Conservation (phyloP, 2,888 invertebrate species). For the Tiliacea aurago region DNA sequence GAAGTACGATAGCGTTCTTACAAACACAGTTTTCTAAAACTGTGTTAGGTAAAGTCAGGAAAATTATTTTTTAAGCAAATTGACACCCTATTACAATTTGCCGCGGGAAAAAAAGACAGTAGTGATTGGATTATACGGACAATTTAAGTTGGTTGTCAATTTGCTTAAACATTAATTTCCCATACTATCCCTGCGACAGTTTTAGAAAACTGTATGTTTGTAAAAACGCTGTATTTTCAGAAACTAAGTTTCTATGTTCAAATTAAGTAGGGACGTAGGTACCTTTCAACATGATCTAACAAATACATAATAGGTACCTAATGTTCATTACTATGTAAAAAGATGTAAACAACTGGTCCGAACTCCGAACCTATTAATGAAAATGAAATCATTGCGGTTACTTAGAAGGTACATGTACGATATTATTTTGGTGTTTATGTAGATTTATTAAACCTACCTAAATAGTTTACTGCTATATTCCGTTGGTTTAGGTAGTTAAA, state of each 20-base stretch:
- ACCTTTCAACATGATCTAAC: not conserved
- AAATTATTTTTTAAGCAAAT: not conserved
- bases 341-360: not conserved
- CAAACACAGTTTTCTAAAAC: too few species aligned
- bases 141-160: not conserved
- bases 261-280: too few species aligned
- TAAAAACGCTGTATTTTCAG: not conserved
- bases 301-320: not conserved
- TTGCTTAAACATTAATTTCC: not conserved
- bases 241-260: not conserved
- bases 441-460: not conserved
- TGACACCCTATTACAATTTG: too few species aligned
- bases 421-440: conserved; percentile 1
- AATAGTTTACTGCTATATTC: not conserved
- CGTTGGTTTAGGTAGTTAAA: too few species aligned
- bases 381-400: conserved; percentile 8
- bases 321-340: not conserved
- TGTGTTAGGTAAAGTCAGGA: too few species aligned
- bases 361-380: conserved; percentile 7
- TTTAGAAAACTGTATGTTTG: not conserved
- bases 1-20: too few species aligned
- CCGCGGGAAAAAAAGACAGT: not conserved
- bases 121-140: not conserved
- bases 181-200: not conserved
- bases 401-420: too few species aligned